Evolutionary conservation across 2,797 vertebrate species (phyloP).

Genomic region (Coregonus ussuriensis): DNA sequence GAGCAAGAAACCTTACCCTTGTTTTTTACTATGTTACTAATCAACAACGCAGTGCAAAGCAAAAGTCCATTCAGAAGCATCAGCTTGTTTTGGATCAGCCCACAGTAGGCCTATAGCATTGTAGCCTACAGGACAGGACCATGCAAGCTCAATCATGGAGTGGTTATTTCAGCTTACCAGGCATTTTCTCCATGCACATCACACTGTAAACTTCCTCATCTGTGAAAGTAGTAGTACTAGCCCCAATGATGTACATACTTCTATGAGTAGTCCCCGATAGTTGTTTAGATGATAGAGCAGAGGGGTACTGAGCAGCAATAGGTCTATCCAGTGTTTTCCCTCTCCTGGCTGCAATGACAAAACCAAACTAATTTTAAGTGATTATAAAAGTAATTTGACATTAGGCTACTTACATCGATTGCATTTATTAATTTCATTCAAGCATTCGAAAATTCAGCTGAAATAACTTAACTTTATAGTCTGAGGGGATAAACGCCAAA

Average conservation of each 20-base stretch:
- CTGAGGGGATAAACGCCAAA: background rate
- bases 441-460: background rate
- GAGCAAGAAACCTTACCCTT: too few relatives aligned
- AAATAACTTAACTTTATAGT: background rate
- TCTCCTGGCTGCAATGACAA: background rate
- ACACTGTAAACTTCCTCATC: background rate
- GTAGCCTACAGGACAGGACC: background rate
- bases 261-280: background rate
- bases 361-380: background rate
- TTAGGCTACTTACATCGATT: too few relatives aligned
- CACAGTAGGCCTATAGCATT: background rate
- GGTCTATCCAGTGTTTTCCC: background rate
- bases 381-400: background rate
- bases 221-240: background rate
- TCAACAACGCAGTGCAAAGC: background rate
- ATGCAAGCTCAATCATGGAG: background rate
- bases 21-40: background rate
- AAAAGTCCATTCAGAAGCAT: background rate
- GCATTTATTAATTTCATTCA: background rate
- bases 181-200: background rate
- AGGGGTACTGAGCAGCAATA: background rate
- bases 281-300: background rate
- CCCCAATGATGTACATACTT: background rate
- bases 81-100: background rate
- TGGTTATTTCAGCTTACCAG: background rate